Evolutionary conservation across 1,140 invertebrate species (phyloP), one percentile per base, ranked within the genome.

Genomic region (Ceratitis capitata): DNA sequence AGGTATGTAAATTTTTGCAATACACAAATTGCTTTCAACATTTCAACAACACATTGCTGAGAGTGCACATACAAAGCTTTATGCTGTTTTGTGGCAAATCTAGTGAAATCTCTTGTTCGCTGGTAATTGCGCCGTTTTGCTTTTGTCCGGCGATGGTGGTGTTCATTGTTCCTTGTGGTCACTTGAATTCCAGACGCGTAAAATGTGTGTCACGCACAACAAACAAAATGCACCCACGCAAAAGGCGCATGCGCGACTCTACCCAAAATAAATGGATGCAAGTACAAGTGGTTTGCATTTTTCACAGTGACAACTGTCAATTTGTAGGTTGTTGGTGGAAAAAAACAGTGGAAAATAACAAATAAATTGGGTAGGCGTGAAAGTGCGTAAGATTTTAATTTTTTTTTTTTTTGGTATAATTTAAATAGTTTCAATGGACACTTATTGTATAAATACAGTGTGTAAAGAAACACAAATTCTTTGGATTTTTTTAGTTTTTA

Each of bases 121-220:
- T 69, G n/a, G 58, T 61, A 61, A 61, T 61, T 61, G 61, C 29
- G 61, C 61, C 61, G 14, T 69, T 69, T 56, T 19, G n/a, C 14
- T 35, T 39, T n/a, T 69, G 61, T 10, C 32, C 35, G 61, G 32
- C 35, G 32, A 14, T 35, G 32, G 61, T 32, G 39, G 14, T 69
- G 61, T 69, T 69, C 61, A 69, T 35, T 69, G 61, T 69, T 69
- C 61, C n/a, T 69, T n/a, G 61, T 12, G 29, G 3, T 0, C 32
- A 16, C 0, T 69, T 14, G 32, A 35, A 35, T 69, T 69, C 32
- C 61, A 69, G 61, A 35, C 32, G 32, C 61, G 61, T 16, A 19
- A 69, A 69, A 69, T 69, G 14, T 69, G 61, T 69, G 61, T 69
- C 61, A 69, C 61, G 61, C 61, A 69, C 32, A 32, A 23, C 26